A percentile compares a stretch with the other conserved stretches of the same genome.
Evolutionary conservation across 92 coral and sea anemone species (phyloP).

Genomic region (Desmophyllum pertusum): DNA sequence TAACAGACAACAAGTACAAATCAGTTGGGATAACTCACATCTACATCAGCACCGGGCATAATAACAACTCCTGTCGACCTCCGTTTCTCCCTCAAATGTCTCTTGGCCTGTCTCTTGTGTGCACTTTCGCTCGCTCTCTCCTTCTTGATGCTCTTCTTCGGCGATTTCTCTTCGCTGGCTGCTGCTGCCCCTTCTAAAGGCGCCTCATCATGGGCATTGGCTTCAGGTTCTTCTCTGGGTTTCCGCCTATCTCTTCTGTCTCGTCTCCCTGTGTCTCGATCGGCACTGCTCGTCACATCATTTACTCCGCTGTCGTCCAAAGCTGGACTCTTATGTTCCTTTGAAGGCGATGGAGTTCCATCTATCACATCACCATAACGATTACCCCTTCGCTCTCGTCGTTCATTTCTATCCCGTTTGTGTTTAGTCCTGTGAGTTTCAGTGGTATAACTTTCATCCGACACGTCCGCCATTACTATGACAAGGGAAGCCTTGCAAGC

Average conservation of each 20-base stretch:
- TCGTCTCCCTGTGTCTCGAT: conserved; percentile 68
- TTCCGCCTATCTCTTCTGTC: conserved; percentile 78
- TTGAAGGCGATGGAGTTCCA: conserved; percentile 59
- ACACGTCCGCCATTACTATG: conserved; percentile 70
- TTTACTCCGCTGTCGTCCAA: conserved; percentile 74
- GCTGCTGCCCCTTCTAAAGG: conserved; percentile 75
- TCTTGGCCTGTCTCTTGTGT: conserved; percentile 84
- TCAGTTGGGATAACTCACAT: conserved; percentile 52
- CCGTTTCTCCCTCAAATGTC: conserved; percentile 95
- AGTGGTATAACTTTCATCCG: conserved; percentile 46
- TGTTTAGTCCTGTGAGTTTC: conserved; percentile 62
- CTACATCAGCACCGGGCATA: conserved; percentile 88
- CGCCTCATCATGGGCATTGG: conserved; percentile 75
- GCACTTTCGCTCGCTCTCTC: conserved; percentile 87
- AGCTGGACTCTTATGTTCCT: conserved; percentile 66
- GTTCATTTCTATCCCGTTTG: conserved; percentile 77
- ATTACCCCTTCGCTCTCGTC: conserved; percentile 72
- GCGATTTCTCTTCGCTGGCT: conserved; percentile 79
- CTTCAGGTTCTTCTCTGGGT: conserved; percentile 78
- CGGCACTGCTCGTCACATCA: conserved; percentile 79
- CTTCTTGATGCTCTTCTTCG: conserved; percentile 86
- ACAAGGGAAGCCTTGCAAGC: conserved; percentile 59
- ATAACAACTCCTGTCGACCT: conserved; percentile 99
- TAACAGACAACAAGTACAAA: background rate
- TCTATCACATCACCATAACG: conserved; percentile 67